Percentiles rank a stretch among this genome's conserved stretches.
phyloP scores from a whole-genome alignment of 2,797 vertebrate species.

The Falco columbarius region DNA sequence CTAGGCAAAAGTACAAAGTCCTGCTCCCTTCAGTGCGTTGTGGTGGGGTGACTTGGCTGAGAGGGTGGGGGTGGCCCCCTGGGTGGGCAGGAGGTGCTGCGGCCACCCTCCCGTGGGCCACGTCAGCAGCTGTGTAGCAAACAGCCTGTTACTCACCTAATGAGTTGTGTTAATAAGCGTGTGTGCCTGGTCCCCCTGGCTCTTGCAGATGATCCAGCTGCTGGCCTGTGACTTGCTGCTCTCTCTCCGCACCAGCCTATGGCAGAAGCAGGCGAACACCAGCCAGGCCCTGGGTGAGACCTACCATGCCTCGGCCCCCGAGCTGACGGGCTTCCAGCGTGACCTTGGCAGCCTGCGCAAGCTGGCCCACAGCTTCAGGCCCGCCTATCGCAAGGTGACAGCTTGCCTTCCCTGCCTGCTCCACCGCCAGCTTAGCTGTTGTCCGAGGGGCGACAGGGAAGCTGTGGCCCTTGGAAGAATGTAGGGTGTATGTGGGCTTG shows the following conservation, averaged over 20 bases:
- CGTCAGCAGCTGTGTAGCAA: neutral
- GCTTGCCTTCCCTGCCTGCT: rapidly evolving
- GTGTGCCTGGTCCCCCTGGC: neutral
- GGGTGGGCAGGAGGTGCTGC: neutral
- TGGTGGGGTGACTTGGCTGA: neutral
- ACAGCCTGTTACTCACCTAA: neutral
- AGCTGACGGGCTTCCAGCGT: constrained; percentile 93
- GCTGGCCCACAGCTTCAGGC: constrained; percentile 90
- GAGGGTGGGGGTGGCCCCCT: neutral
- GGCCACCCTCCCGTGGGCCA: rapidly evolving
- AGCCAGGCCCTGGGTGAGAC: constrained; percentile 88
- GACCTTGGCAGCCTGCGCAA: constrained; percentile 93
- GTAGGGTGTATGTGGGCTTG: neutral
- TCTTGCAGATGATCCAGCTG: constrained; percentile 89
- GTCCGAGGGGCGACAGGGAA: neutral
- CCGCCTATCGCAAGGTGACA: constrained; percentile 92
- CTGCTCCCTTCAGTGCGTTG: neutral
- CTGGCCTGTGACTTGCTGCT: constrained; percentile 93
- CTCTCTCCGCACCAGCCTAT: constrained; percentile 91
- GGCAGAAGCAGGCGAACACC: constrained; percentile 85
- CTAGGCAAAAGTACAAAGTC: neutral
- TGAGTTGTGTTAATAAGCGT: neutral
- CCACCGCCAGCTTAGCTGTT: neutral
- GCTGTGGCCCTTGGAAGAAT: neutral
- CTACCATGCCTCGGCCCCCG: constrained; percentile 85